Evolutionary conservation across 2,888 invertebrate genomes (phyloP), one percentile per base, ranked within the genome.

Genomic region (Poecilobothrus nobilitatus): DNA sequence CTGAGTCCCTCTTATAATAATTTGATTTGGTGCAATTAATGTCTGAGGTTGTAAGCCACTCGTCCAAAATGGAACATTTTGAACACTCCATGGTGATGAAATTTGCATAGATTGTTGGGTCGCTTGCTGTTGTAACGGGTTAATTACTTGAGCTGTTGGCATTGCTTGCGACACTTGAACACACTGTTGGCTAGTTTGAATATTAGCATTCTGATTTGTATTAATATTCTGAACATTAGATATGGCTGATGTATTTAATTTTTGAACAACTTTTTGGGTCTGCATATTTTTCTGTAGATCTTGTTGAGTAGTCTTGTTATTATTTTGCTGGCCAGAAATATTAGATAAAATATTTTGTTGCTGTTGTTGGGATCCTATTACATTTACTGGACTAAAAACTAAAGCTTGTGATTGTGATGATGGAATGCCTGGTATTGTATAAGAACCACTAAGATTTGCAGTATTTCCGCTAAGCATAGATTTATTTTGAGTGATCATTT

Each of bases 381-480:
- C 80, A 70, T 78, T 79, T 5, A 81, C 78, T 73, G 88, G 90
- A 71, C 89, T 88, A 88, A 91, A 80, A 66, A 92, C 89, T 74
- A 92, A 84, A 8, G 92, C 91, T 78, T 91, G 91, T 74, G 89
- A 86, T 82, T 91, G 90, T 70, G 90, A 89, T 8, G 90, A 89
- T 67, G 89, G 86, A 73, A 91, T 92, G 61, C 91, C 88, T 27
- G 90, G 91, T 71, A 90, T 90, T 21, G 91, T 86, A 78, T 93
- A 94, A 3, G 92, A 90, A 5, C 80, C 79, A 67, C 80, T 76
- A 67, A 82, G 80, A 62, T 71, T 69, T 0, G 79, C 79, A 37
- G 78, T 69, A 71, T 79, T 78, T 0, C 78, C 78, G 0, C 80
- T 77, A 27, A 91, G 79, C 71, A 91, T 89, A 76, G 88, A 89